Percentiles rank a stretch among this genome's conserved stretches.
Evolutionary conservation across 1,140 invertebrate genomes (phyloP).

Genomic region (Nephila pilipes): DNA sequence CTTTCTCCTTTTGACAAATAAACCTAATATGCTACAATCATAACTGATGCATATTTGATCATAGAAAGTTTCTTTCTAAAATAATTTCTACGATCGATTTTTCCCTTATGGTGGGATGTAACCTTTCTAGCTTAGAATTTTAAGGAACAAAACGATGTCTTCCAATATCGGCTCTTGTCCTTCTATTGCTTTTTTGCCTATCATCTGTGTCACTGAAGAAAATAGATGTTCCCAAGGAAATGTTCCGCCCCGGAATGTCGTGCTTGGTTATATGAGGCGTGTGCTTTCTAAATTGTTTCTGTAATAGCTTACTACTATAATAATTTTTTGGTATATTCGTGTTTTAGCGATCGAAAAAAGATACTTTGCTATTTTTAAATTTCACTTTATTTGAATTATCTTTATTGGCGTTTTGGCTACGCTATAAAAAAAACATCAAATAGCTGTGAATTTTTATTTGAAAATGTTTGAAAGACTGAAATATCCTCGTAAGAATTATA

Average conservation of each 20-base stretch:
- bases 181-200: background rate
- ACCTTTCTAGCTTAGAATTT: background rate
- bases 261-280: too few relatives aligned
- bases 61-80: background rate
- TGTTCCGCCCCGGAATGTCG: background rate
- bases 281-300: background rate
- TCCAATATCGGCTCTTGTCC: background rate
- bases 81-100: background rate
- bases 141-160: background rate
- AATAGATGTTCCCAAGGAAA: background rate
- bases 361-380: background rate
- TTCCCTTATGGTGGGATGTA: background rate
- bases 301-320: background rate
- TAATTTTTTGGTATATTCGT: background rate
- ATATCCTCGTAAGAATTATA: too few relatives aligned
- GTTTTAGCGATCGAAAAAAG: background rate
- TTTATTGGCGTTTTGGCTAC: too few relatives aligned
- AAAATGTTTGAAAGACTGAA: too few relatives aligned
- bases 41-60: background rate
- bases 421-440: too few relatives aligned
- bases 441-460: too few relatives aligned
- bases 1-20: background rate
- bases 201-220: conserved; percentile 10
- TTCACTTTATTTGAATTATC: background rate
- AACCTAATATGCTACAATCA: background rate